These are phyloP conservation scores for Tetraodon nigroviridis DNA, from an alignment of 2,113 vertebrate species.

Conservation along the genomic window DNA sequence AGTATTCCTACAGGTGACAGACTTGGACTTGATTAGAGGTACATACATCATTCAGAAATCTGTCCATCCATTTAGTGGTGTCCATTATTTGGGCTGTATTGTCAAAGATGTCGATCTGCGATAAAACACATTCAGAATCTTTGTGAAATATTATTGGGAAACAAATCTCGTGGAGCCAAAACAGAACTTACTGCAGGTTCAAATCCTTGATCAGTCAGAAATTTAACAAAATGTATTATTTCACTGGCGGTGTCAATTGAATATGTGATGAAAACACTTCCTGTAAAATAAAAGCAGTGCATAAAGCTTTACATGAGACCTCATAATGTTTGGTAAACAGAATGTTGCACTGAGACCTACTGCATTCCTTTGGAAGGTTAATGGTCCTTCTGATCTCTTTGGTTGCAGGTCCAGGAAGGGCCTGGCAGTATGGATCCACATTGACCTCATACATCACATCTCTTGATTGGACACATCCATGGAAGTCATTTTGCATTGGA, in stretches of 20 bases:
- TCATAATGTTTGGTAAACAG: not conserved
- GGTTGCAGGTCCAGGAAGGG: not conserved
- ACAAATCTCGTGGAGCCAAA: not conserved
- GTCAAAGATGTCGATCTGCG: slow-evolving; percentile 93
- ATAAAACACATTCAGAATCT: slow-evolving; percentile 6
- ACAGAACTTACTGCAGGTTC: slow-evolving; percentile 53
- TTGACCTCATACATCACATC: slow-evolving; percentile 49
- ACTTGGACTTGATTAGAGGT: not conserved
- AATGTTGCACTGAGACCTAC: slow-evolving; percentile 17
- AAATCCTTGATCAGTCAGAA: slow-evolving; percentile 60
- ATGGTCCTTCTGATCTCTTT: slow-evolving; percentile 54
- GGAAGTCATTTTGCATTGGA: not conserved
- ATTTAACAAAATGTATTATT: slow-evolving; percentile 50
- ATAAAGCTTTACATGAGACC: not conserved
- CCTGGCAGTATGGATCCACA: not conserved
- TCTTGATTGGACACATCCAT: not conserved
- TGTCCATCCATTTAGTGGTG: slow-evolving; percentile 94
- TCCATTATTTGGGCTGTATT: slow-evolving; percentile 83
- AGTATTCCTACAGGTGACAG: not conserved
- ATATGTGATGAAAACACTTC: slow-evolving; percentile 68
- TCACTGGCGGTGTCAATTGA: slow-evolving; percentile 55
- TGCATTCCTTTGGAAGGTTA: slow-evolving; percentile 58
- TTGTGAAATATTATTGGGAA: not conserved
- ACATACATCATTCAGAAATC: slow-evolving; percentile 88
- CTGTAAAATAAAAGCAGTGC: slow-evolving; percentile 26